phyloP scores from a whole-genome alignment of 1,140 invertebrate genomes.

The Triops longicaudatus region DNA sequence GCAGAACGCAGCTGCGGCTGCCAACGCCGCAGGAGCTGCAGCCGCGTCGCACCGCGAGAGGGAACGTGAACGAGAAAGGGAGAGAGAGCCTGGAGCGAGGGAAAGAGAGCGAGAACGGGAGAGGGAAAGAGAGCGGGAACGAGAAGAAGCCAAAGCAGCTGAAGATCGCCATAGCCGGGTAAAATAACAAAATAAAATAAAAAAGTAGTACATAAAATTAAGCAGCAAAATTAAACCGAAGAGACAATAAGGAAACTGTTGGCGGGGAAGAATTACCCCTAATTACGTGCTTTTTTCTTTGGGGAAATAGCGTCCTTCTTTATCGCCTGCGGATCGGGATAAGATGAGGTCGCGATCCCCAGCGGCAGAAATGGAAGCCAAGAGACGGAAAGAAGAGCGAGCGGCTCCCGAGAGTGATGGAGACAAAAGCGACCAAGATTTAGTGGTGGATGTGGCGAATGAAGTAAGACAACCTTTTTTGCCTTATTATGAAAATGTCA shows the following conservation, averaged over 20 bases:
- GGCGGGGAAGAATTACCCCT: neutral
- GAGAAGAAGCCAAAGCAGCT: conserved; percentile 19
- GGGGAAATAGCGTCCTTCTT: neutral
- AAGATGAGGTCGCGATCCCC: conserved; percentile 25
- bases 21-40: conserved; percentile 28
- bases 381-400: conserved; percentile 26
- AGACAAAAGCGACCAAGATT: conserved; percentile 79
- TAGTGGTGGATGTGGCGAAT: conserved; percentile 85
- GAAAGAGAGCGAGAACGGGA: conserved; percentile 25
- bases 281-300: neutral
- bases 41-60: conserved; percentile 25
- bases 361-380: conserved; percentile 19
- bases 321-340: conserved; percentile 20
- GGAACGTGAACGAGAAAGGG: conserved; percentile 24
- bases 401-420: conserved; percentile 68
- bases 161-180: conserved; percentile 19
- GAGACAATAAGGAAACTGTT: too few species aligned
- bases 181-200: neutral
- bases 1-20: conserved; percentile 26
- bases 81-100: conserved; percentile 19
- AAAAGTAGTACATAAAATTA: neutral
- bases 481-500: neutral
- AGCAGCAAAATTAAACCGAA: neutral
- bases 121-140: conserved; percentile 24
- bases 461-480: conserved; percentile 51